Evolutionary conservation across 2,113 vertebrate species (phyloP).

Genomic region (Nothobranchius kuhntae): DNA sequence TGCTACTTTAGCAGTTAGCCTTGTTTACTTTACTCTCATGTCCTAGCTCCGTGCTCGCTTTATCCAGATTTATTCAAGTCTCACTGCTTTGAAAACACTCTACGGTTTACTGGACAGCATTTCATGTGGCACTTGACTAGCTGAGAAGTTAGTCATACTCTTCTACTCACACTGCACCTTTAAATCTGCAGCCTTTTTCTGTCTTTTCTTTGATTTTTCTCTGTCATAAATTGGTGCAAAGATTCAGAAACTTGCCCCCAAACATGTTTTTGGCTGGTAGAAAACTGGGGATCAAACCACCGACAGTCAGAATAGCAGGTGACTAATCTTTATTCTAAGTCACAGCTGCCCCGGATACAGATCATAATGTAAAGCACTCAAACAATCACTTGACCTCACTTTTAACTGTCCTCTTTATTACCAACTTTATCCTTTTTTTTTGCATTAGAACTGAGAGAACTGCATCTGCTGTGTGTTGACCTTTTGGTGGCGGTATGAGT

Average conservation of each 20-base stretch:
- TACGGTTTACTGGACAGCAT: neutral
- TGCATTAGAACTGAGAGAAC: neutral
- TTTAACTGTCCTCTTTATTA: neutral
- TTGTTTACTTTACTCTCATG: slow-evolving; percentile 6
- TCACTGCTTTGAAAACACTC: neutral
- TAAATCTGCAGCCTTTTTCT: neutral
- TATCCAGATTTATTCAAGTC: neutral
- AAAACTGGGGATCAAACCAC: neutral
- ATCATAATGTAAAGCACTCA: neutral
- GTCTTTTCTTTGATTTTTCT: neutral
- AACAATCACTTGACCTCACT: slow-evolving; percentile 2
- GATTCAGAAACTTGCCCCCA: neutral
- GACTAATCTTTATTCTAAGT: neutral
- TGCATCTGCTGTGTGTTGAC: neutral
- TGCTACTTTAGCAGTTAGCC: slow-evolving; percentile 46
- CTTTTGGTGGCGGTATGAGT: neutral
- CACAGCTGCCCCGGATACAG: neutral
- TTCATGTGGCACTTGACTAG: neutral
- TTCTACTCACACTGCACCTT: neutral
- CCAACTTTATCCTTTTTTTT: neutral
- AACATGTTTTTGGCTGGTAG: neutral
- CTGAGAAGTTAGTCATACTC: neutral
- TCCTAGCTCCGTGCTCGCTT: slow-evolving; percentile 5
- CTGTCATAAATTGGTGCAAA: neutral
- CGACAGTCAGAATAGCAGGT: neutral